These are phyloP conservation scores for Caerostris extrusa DNA, from an alignment of 1,140 invertebrate species.

Conservation along the genomic window DNA sequence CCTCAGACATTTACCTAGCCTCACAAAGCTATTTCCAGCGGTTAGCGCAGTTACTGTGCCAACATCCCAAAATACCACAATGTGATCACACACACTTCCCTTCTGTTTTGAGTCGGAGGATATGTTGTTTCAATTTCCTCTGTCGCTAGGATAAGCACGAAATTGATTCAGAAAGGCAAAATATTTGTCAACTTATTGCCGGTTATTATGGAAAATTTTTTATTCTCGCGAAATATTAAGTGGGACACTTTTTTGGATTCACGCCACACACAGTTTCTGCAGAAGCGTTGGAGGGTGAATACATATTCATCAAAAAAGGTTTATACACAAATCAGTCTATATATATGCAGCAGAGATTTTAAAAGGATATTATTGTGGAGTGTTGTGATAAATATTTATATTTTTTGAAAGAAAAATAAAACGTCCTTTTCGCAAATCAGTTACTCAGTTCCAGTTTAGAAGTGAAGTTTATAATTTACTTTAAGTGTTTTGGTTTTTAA, in stretches of 20 bases:
- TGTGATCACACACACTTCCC: not conserved
- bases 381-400: slow-evolving; percentile 19
- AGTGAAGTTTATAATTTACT: not conserved
- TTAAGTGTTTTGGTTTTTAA: not conserved
- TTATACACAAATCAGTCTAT: slow-evolving; percentile 30
- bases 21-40: slow-evolving; percentile 38
- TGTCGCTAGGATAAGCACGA: not conserved
- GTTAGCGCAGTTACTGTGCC: slow-evolving; percentile 5
- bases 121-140: slow-evolving; percentile 23
- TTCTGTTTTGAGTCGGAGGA: not conserved
- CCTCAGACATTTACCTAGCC: slow-evolving; percentile 53
- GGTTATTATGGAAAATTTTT: not conserved
- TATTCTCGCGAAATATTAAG: not conserved
- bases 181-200: slow-evolving; percentile 3
- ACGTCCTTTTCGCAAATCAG: not conserved
- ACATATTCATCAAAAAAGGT: slow-evolving; percentile 29
- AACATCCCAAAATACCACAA: slow-evolving; percentile 54
- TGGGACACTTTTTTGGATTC: not conserved
- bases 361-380: not conserved
- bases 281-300: not conserved
- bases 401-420: not conserved
- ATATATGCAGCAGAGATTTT: slow-evolving; percentile 6
- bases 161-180: slow-evolving; percentile 12
- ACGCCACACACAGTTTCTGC: not conserved
- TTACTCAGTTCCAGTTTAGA: not conserved